These are phyloP conservation scores for Margarornis squamiger DNA, from an alignment of 2,797 vertebrate genomes.

Conservation along the genomic window DNA sequence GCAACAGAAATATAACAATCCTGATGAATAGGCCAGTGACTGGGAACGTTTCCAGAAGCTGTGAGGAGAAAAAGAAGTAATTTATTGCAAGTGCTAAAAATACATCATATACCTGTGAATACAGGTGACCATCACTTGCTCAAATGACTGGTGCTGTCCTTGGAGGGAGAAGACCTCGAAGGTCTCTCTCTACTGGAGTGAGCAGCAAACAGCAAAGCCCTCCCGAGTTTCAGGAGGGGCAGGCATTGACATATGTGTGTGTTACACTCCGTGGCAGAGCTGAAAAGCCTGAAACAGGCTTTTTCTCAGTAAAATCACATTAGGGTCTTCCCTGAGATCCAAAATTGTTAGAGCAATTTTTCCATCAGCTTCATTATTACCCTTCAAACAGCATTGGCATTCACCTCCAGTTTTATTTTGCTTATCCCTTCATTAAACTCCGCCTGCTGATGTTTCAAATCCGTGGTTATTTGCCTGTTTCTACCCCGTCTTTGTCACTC, in stretches of 20 bases:
- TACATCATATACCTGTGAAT: conserved; percentile 51
- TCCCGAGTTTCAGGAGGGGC: background rate
- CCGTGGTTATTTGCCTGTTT: background rate
- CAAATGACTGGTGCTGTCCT: background rate
- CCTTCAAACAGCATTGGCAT: background rate
- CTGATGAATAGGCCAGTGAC: conserved; percentile 19
- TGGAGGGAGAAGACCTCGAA: background rate
- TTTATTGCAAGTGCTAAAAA: conserved; percentile 29
- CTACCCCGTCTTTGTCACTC: background rate
- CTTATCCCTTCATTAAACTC: background rate
- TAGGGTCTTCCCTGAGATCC: background rate
- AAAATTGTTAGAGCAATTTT: background rate
- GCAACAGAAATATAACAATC: background rate
- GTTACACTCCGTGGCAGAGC: background rate
- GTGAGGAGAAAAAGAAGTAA: conserved; percentile 13
- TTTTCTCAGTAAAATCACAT: background rate
- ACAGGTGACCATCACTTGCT: conserved; percentile 56
- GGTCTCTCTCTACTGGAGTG: background rate
- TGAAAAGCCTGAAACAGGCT: background rate
- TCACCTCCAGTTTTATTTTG: background rate
- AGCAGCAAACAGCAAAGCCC: background rate
- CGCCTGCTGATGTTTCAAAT: background rate
- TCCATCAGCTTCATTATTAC: background rate
- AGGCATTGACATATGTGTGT: accelerated
- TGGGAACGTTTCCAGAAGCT: conserved; percentile 50